phyloP scores from a whole-genome alignment of 53 echinoderm and acorn worm species.

The Antedon mediterranea region DNA sequence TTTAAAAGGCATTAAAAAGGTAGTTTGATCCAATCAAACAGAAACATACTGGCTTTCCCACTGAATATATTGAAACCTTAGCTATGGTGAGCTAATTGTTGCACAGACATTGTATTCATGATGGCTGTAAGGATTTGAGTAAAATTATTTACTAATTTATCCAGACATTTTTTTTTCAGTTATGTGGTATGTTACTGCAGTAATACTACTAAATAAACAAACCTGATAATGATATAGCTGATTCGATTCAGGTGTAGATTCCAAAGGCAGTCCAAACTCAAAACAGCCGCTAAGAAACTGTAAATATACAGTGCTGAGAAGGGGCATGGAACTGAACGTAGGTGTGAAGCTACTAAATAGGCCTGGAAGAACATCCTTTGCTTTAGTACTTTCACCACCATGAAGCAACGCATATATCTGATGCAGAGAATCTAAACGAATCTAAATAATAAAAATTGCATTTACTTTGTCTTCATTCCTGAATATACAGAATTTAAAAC shows the following conservation, averaged over 20 bases:
- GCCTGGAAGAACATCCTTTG: slow-evolving; percentile 32
- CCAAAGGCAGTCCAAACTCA: slow-evolving; percentile 32
- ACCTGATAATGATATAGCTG: slow-evolving; percentile 70
- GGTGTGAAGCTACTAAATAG: slow-evolving; percentile 18
- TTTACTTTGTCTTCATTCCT: too few species aligned
- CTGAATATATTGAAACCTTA: too few species aligned
- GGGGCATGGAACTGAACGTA: slow-evolving; percentile 66
- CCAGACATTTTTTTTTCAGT: too few species aligned
- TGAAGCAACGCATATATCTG: slow-evolving; percentile 79
- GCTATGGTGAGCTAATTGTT: too few species aligned
- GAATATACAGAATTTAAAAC: too few species aligned
- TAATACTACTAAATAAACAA: slow-evolving; percentile 2
- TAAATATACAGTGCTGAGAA: slow-evolving; percentile 78
- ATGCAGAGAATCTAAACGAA: slow-evolving; percentile 67
- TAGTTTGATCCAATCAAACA: too few species aligned
- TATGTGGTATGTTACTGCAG: too few species aligned
- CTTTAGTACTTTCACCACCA: slow-evolving; percentile 63
- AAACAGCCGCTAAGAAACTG: slow-evolving; percentile 88
- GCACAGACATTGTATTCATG: too few species aligned
- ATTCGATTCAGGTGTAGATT: background rate
- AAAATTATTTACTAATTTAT: too few species aligned
- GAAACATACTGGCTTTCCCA: too few species aligned
- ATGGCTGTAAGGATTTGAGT: too few species aligned
- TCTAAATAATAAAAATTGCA: slow-evolving; percentile 33
- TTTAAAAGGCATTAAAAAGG: too few species aligned